A percentile compares a stretch with the other conserved stretches of the same genome.
Conservation (phyloP, 2,113 vertebrate species). For the Archocentrus centrarchus region DNA sequence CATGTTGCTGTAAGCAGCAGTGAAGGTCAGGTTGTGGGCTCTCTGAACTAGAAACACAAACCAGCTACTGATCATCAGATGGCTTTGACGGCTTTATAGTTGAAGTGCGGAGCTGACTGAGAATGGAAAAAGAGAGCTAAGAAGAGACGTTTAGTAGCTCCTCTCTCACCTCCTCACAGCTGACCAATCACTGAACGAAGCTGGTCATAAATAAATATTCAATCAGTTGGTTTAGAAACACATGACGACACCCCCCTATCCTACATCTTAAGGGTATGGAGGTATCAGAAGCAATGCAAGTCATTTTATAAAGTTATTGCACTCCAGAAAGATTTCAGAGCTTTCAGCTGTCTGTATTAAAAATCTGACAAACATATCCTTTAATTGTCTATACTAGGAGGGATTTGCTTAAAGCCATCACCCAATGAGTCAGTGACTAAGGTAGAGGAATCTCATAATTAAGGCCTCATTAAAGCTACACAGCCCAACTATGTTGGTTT, state of each 20-base stretch:
- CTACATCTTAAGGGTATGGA: not conserved
- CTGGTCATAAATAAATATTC: not conserved
- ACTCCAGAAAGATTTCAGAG: not conserved
- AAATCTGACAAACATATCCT: slow-evolving; percentile 1
- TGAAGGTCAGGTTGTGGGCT: not conserved
- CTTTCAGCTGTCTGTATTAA: slow-evolving; percentile 1
- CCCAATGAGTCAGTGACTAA: slow-evolving; percentile 60
- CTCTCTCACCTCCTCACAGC: not conserved
- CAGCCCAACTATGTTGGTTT: slow-evolving; percentile 70
- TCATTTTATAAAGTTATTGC: slow-evolving; percentile 7
- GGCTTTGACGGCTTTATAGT: not conserved
- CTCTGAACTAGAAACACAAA: not conserved
- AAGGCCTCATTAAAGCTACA: slow-evolving; percentile 75
- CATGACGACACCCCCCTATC: rapidly evolving
- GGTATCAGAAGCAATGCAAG: not conserved
- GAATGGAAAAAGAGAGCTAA: not conserved
- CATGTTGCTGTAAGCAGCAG: not conserved
- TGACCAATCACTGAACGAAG: not conserved
- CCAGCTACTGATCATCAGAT: not conserved
- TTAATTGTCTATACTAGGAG: slow-evolving; percentile 1
- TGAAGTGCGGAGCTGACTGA: not conserved
- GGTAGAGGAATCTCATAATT: slow-evolving; percentile 80
- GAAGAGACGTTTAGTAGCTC: not conserved
- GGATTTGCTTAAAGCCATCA: slow-evolving; percentile 58
- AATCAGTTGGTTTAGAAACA: not conserved